Conservation (phyloP, 2,113 vertebrate genomes). For the Pseudorasbora parva region DNA sequence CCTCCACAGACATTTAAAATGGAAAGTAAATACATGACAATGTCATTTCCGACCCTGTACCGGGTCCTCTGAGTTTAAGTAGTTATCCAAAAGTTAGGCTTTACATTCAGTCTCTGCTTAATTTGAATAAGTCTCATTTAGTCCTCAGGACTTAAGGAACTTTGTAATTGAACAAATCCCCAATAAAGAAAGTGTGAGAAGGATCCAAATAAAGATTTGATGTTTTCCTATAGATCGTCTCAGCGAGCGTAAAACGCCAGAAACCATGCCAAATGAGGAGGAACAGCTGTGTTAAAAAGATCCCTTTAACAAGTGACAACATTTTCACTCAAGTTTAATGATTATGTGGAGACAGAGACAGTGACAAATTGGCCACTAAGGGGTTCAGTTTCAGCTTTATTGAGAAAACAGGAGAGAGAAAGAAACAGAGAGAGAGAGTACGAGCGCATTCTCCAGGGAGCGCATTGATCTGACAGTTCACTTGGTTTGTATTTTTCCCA, state of each 20-base stretch:
- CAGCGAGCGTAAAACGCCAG: not conserved
- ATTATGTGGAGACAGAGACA: conserved; percentile 23
- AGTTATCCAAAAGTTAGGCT: conserved; percentile 8
- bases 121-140: not conserved
- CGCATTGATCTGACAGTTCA: conserved; percentile 19
- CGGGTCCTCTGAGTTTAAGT: no score
- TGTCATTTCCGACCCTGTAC: no score
- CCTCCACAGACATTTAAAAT: no score
- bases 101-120: not conserved
- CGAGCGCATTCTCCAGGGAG: not conserved
- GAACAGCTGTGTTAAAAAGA: conserved; percentile 22
- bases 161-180: no score
- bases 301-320: not conserved
- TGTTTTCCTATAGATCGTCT: not conserved
- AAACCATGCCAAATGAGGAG: not conserved
- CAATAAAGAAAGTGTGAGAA: not conserved
- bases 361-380: conserved; percentile 1
- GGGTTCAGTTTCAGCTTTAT: conserved; percentile 44
- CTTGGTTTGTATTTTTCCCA: conserved; percentile 27
- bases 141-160: not conserved
- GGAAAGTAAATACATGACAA: no score
- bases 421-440: conserved; percentile 28
- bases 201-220: not conserved
- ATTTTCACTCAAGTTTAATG: not conserved
- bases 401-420: conserved; percentile 43